Conservation (phyloP, 2,113 vertebrate species). For the Chrysemys picta region DNA sequence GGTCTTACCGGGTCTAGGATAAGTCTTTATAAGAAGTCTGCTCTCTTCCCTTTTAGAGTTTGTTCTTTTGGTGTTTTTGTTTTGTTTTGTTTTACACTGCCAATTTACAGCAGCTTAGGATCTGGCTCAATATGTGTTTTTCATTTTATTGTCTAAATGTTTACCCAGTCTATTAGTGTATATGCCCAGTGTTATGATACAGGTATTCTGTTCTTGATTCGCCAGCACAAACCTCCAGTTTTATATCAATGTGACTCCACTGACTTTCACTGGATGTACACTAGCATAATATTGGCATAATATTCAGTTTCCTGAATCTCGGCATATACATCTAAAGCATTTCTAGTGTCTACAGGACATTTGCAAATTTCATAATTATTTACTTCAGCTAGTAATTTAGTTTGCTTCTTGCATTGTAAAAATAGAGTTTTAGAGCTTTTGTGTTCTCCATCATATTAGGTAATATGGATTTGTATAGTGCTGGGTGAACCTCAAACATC, state of each 20-base stretch:
- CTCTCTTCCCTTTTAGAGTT: background rate
- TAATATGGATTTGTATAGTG: background rate
- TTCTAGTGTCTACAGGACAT: background rate
- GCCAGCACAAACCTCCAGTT: background rate
- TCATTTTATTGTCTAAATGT: background rate
- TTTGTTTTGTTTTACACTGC: background rate
- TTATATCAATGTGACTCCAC: constrained; percentile 2
- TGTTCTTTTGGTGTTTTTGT: background rate
- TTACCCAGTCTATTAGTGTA: constrained; percentile 6
- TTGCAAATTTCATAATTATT: background rate
- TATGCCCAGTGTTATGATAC: background rate
- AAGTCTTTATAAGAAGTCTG: background rate
- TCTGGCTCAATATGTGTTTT: background rate
- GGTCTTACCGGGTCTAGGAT: background rate
- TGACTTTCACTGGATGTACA: background rate
- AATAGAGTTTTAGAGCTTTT: background rate
- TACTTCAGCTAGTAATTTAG: background rate
- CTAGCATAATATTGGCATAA: background rate
- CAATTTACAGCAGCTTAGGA: background rate
- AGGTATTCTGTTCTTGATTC: background rate
- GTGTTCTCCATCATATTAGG: accelerated
- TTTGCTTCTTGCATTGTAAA: background rate
- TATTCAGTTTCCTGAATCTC: background rate
- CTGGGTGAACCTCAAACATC: background rate
- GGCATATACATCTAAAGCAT: background rate